Percentiles rank a stretch among this genome's conserved stretches.
phyloP scores from a whole-genome alignment of 2,888 invertebrate species.

The Andrena bicolor region DNA sequence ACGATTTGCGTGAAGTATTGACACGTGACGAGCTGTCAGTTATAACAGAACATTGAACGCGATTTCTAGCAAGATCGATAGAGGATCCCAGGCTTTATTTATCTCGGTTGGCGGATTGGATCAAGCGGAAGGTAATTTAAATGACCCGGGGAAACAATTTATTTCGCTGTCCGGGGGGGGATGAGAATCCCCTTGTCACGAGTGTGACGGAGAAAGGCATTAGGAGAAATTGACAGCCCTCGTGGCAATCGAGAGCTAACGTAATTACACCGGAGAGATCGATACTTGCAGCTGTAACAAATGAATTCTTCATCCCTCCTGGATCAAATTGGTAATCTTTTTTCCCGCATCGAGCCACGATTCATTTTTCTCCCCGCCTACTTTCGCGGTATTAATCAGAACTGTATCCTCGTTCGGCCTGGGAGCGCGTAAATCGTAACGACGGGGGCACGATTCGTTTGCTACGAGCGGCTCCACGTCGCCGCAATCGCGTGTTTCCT shows the following conservation, averaged over 20 bases:
- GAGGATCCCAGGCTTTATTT: neutral
- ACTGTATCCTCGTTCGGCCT: neutral
- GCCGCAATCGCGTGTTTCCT: neutral
- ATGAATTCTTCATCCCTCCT: constrained; percentile 33
- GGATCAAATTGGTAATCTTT: constrained; percentile 23
- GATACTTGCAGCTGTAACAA: constrained; percentile 27
- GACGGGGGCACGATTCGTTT: constrained; percentile 36
- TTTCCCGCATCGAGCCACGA: neutral
- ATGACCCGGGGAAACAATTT: neutral
- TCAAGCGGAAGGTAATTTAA: neutral
- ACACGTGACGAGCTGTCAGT: neutral
- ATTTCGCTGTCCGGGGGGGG: neutral
- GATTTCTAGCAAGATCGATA: neutral
- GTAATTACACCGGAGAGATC: constrained; percentile 10
- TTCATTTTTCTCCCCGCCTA: constrained; percentile 1
- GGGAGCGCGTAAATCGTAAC: constrained; percentile 12
- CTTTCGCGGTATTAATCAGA: neutral
- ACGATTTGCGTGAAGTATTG: neutral
- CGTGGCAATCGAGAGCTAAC: neutral
- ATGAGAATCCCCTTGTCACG: neutral
- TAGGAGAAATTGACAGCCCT: constrained; percentile 13
- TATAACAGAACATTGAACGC: neutral
- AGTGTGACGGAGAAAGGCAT: neutral
- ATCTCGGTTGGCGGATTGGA: neutral
- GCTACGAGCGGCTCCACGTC: too few relatives aligned